Evolutionary conservation across 2,888 invertebrate genomes (phyloP), one percentile per base, ranked within the genome.

Genomic region (Rhagium mordax): DNA sequence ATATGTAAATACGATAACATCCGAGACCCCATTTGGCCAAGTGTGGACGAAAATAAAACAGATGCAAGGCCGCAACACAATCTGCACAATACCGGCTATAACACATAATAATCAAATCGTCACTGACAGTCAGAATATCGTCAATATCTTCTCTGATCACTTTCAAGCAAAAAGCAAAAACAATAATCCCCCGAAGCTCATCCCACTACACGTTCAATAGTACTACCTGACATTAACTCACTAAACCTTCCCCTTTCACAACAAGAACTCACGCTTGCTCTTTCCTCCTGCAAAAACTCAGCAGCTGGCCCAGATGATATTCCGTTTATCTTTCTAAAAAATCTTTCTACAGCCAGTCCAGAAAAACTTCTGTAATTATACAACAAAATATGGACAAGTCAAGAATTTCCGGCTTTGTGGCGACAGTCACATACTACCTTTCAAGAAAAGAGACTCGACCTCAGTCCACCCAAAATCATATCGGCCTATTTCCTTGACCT

Each of bases 361-460:
- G 24, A 21, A 6, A 68, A 72, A 68, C 57, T 72, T 8, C 55
- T 70, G 13, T 33, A 71, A 60, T 33, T 71, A 41, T 71, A 33
- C 57, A 71, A 71, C n/a, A n/a, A n/a, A n/a, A n/a, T n/a, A n/a
- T n/a, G n/a, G n/a, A n/a, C n/a, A n/a, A n/a, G n/a, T n/a, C n/a
- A n/a, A n/a, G n/a, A n/a, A n/a, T n/a, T 49, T 49, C 18, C 49
- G 1, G 18, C 64, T n/a, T n/a, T 69, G 13, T 68, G 64, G 55
- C 7, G 51, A 48, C 48, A 48, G 15, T 21, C 48, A 16, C 20
- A 62, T 53, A 55, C 24, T 64, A 55, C 69, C 69, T 16, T 60
- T 69, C 24, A 69, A 60, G 48, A 59, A 59, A 47, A 57, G 20
- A 5, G n/a, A 55, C 47, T 20, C 16, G n/a, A 57, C 18, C 10